A percentile compares a stretch with the other conserved stretches of the same genome.
Conservation (phyloP, 2,113 vertebrate genomes). For the Lipotes vexillifer region DNA sequence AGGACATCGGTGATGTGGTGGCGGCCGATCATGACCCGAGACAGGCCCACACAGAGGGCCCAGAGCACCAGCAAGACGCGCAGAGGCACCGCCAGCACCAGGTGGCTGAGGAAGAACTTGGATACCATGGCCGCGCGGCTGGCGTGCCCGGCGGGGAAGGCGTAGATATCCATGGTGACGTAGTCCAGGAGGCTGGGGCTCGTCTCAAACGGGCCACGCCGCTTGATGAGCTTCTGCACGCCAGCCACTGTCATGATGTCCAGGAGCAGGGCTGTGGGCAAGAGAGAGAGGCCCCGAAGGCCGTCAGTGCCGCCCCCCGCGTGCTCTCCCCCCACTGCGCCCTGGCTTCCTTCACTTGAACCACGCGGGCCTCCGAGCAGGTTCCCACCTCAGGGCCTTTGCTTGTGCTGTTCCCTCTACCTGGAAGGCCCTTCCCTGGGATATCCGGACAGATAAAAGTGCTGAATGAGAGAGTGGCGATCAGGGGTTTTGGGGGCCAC, state of each 20-base stretch:
- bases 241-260: constrained; percentile 92
- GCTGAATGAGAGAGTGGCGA: background rate
- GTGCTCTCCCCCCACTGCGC: fast-evolving
- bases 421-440: too few species aligned
- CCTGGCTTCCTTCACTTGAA: background rate
- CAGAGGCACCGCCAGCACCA: constrained; percentile 94
- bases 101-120: constrained; percentile 96
- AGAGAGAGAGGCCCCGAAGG: background rate
- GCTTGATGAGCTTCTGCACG: constrained; percentile 92
- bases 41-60: constrained; percentile 93
- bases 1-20: constrained; percentile 94
- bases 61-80: constrained; percentile 94
- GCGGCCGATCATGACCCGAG: constrained; percentile 91
- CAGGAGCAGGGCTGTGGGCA: constrained; percentile 86
- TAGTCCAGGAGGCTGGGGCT: constrained; percentile 91
- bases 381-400: background rate
- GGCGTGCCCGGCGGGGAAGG: constrained; percentile 94
- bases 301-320: background rate
- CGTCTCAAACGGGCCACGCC: constrained; percentile 90
- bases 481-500: fast-evolving
- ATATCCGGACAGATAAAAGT: fast-evolving
- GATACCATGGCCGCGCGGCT: constrained; percentile 95
- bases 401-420: background rate
- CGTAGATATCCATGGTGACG: constrained; percentile 93
- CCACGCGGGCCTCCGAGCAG: fast-evolving